Conservation (phyloP, 2,797 vertebrate species). For the Sciaenops ocellatus region DNA sequence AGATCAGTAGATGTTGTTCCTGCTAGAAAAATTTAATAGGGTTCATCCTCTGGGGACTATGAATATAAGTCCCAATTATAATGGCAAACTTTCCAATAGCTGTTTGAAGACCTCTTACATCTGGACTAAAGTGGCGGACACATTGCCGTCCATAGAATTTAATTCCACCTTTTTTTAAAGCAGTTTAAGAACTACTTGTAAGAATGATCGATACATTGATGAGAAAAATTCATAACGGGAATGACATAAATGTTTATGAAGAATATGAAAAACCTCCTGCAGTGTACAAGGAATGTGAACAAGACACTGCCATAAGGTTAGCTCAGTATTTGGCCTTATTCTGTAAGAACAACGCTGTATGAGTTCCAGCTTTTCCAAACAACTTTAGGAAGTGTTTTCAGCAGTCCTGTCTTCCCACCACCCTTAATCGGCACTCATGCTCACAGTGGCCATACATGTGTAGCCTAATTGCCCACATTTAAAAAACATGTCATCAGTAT, state of each 20-base stretch:
- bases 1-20: background rate
- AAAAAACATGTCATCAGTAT: slow-evolving; percentile 54
- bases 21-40: background rate
- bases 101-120: slow-evolving; percentile 3
- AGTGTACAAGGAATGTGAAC: slow-evolving; percentile 26
- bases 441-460: slow-evolving; percentile 29
- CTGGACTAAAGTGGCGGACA: background rate
- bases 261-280: slow-evolving; percentile 16
- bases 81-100: background rate
- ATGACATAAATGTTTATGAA: slow-evolving; percentile 25
- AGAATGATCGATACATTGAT: slow-evolving; percentile 14
- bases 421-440: slow-evolving; percentile 10
- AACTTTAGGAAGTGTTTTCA: slow-evolving; percentile 35
- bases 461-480: slow-evolving; percentile 49
- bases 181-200: background rate
- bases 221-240: background rate
- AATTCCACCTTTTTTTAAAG: background rate
- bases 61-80: background rate
- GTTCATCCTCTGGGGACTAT: background rate
- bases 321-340: slow-evolving; percentile 12
- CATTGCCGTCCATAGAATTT: background rate
- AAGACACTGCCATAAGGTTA: slow-evolving; percentile 9
- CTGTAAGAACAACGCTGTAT: background rate
- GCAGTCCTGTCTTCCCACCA: slow-evolving; percentile 20
- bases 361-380: slow-evolving; percentile 32